These are phyloP conservation scores for Melanotaenia parkinsoni DNA, from an alignment of 2,797 vertebrate genomes.

Conservation along the genomic window DNA sequence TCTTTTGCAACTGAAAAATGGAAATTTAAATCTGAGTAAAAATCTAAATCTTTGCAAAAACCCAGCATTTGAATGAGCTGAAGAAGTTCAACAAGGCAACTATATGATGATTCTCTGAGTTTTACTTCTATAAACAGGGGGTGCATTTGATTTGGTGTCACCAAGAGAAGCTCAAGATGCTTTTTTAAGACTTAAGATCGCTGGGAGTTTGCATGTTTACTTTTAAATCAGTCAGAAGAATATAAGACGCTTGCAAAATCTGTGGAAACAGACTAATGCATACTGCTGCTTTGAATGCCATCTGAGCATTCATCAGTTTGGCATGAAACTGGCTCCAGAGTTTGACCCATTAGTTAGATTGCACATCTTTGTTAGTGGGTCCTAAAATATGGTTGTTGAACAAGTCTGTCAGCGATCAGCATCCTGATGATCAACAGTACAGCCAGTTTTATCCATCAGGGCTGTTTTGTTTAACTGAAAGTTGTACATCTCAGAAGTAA, in stretches of 20 bases:
- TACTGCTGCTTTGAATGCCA: neutral
- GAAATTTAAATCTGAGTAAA: slow-evolving; percentile 4
- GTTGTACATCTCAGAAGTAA: neutral
- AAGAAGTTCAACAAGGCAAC: slow-evolving; percentile 21
- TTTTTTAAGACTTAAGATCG: slow-evolving; percentile 1
- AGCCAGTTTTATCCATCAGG: neutral
- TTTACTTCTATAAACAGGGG: neutral
- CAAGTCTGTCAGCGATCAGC: slow-evolving; percentile 14
- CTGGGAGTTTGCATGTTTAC: neutral
- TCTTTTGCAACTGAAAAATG: slow-evolving; percentile 21
- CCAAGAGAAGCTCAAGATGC: neutral
- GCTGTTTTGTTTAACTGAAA: slow-evolving; percentile 4
- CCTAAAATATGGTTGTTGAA: slow-evolving; percentile 21
- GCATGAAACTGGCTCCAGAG: slow-evolving; percentile 11
- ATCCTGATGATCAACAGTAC: neutral
- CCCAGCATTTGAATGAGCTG: slow-evolving; percentile 5
- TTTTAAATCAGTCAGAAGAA: neutral
- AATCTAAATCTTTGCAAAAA: neutral
- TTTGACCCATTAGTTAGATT: slow-evolving; percentile 24
- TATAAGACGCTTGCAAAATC: neutral
- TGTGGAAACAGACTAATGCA: neutral
- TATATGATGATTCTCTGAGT: slow-evolving; percentile 6
- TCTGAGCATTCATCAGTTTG: slow-evolving; percentile 28
- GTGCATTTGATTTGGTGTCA: neutral
- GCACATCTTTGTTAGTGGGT: neutral